These are phyloP conservation scores for Lophius piscatorius DNA, from an alignment of 2,113 vertebrate species.

Conservation along the genomic window DNA sequence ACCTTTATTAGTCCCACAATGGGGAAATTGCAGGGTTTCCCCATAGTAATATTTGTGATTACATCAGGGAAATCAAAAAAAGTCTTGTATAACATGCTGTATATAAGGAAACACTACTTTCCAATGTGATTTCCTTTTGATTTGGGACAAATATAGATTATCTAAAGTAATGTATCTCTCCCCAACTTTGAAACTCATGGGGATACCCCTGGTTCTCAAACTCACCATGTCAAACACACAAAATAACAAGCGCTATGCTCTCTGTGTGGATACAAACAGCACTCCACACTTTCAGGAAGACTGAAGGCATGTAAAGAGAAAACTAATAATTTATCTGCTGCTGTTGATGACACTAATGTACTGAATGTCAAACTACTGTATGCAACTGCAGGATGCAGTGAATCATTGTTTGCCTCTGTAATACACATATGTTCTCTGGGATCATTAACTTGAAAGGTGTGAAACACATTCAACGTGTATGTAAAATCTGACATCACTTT, in stretches of 20 bases:
- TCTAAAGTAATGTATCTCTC: too few species aligned
- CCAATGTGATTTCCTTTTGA: background rate
- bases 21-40: too few species aligned
- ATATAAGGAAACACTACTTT: too few species aligned
- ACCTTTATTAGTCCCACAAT: too few species aligned
- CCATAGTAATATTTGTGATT: background rate
- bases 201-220: background rate
- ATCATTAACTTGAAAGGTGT: slow-evolving; percentile 9
- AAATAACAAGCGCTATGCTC: background rate
- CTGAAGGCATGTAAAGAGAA: too few species aligned
- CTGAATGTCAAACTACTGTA: too few species aligned
- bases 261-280: background rate
- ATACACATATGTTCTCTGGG: too few species aligned
- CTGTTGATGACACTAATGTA: too few species aligned
- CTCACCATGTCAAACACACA: background rate
- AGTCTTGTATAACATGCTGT: too few species aligned
- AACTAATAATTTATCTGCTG: too few species aligned
- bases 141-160: background rate
- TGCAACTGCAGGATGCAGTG: too few species aligned
- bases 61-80: background rate
- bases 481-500: slow-evolving; percentile 22
- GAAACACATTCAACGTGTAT: slow-evolving; percentile 19
- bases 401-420: too few species aligned
- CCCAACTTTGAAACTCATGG: background rate
- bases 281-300: background rate